Conservation (phyloP, 1,140 invertebrate species). For the Lepidostoma basale region DNA sequence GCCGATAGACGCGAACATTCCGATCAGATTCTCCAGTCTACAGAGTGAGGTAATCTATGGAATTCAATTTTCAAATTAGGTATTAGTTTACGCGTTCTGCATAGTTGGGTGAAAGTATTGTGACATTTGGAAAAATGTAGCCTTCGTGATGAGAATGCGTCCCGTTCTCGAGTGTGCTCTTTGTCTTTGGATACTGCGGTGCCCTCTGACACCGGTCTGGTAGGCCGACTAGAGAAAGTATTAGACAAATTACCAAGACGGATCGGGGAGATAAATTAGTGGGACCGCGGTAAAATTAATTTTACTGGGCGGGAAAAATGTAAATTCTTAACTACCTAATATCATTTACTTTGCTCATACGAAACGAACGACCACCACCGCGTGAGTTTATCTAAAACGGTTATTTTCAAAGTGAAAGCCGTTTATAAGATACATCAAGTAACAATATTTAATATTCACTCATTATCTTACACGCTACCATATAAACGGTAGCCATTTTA, state of each 20-base stretch:
- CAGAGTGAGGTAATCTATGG: too few species aligned
- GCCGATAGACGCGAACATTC: neutral
- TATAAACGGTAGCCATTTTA: too few species aligned
- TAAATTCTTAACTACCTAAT: too few species aligned
- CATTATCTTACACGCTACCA: too few species aligned
- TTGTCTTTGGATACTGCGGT: slow-evolving; percentile 19
- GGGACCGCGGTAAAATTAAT: neutral
- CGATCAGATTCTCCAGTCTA: too few species aligned
- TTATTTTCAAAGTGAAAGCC: too few species aligned
- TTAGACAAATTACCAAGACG: slow-evolving; percentile 1
- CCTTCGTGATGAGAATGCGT: slow-evolving; percentile 16
- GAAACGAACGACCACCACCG: too few species aligned
- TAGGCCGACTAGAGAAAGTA: slow-evolving; percentile 7
- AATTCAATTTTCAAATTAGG: neutral
- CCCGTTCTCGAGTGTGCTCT: slow-evolving; percentile 26
- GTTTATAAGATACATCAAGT: too few species aligned
- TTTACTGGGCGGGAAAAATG: neutral
- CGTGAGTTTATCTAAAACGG: too few species aligned
- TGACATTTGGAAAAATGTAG: slow-evolving; percentile 24
- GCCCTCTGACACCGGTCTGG: slow-evolving; percentile 18
- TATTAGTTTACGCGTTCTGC: neutral
- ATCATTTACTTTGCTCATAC: too few species aligned
- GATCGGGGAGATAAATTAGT: slow-evolving; percentile 1
- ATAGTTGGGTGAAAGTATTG: slow-evolving; percentile 15
- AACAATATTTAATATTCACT: too few species aligned